phyloP scores from a whole-genome alignment of 1,140 invertebrate species.

The Macrobrachium rosenbergii region DNA sequence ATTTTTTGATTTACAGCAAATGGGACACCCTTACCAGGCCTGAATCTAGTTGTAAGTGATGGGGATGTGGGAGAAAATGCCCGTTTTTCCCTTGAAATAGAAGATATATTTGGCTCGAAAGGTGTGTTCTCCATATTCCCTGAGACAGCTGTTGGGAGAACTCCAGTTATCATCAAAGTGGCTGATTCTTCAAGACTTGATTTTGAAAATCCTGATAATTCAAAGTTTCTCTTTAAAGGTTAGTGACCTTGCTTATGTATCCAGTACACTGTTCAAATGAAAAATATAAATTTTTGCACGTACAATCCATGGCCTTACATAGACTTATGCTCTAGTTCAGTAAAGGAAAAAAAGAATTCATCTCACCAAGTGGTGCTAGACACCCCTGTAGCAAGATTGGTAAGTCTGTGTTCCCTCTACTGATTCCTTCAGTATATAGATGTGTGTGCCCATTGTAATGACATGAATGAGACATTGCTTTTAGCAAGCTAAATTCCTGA shows the following conservation, averaged over 20 bases:
- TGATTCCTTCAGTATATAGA: too few species aligned
- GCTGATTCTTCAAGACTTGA: constrained; percentile 56
- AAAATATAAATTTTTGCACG: not conserved
- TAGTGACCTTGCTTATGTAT: too few species aligned
- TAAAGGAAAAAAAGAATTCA: too few species aligned
- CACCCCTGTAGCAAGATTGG: too few species aligned
- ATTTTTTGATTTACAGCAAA: constrained; percentile 67
- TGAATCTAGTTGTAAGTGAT: constrained; percentile 83
- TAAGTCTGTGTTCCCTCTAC: too few species aligned
- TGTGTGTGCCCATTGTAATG: too few species aligned
- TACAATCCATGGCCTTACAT: too few species aligned
- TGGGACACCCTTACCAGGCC: constrained; percentile 73
- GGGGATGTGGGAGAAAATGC: constrained; percentile 83
- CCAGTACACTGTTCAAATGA: too few species aligned
- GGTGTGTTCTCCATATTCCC: constrained; percentile 79
- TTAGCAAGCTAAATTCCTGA: too few species aligned
- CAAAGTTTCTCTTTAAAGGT: constrained; percentile 64
- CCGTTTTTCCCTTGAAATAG: constrained; percentile 78
- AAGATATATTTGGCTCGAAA: constrained; percentile 74
- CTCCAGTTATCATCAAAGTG: constrained; percentile 81
- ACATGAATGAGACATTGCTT: too few species aligned
- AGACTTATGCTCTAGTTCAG: not conserved
- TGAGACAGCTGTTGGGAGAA: constrained; percentile 78
- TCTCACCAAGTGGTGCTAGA: too few species aligned
- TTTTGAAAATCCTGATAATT: constrained; percentile 52